phyloP scores from a whole-genome alignment of 2,797 vertebrate species.

The Karalla daura region DNA sequence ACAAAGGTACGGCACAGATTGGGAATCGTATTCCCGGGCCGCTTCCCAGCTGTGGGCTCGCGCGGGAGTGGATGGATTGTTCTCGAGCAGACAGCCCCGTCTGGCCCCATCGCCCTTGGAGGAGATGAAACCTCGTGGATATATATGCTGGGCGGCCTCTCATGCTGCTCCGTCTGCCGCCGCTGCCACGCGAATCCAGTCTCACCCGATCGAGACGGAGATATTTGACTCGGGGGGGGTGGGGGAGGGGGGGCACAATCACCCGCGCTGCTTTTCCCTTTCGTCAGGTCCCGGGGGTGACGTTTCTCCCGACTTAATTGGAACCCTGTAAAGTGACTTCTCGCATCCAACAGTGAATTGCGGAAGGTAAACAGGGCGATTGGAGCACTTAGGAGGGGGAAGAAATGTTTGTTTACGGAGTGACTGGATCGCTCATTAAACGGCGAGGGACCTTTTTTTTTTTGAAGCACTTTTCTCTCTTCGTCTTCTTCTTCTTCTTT shows the following conservation, averaged over 20 bases:
- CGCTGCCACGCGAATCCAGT: conserved; percentile 22
- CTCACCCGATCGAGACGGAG: conserved; percentile 16
- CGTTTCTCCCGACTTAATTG: background rate
- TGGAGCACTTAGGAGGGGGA: background rate
- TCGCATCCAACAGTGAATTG: background rate
- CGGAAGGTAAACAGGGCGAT: background rate
- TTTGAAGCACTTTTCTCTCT: background rate
- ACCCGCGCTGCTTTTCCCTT: background rate
- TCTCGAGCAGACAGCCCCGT: conserved; percentile 51
- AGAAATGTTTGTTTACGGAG: background rate
- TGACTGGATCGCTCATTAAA: conserved; percentile 4
- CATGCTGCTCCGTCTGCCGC: conserved; percentile 40
- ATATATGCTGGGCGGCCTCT: conserved; percentile 39
- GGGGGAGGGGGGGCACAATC: background rate
- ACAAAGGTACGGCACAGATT: conserved; percentile 60
- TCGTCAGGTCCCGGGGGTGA: background rate
- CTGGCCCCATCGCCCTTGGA: conserved; percentile 54
- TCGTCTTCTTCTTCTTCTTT: too few relatives aligned
- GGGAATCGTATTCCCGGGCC: conserved; percentile 58
- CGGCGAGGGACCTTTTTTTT: background rate
- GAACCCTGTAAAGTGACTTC: background rate
- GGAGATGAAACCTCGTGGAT: conserved; percentile 66
- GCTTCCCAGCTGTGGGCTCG: conserved; percentile 61
- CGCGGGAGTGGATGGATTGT: conserved; percentile 62
- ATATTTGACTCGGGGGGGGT: conserved; percentile 15